These are phyloP conservation scores for Hylaeus volcanicus DNA, from an alignment of 1,140 invertebrate genomes.

Conservation along the genomic window DNA sequence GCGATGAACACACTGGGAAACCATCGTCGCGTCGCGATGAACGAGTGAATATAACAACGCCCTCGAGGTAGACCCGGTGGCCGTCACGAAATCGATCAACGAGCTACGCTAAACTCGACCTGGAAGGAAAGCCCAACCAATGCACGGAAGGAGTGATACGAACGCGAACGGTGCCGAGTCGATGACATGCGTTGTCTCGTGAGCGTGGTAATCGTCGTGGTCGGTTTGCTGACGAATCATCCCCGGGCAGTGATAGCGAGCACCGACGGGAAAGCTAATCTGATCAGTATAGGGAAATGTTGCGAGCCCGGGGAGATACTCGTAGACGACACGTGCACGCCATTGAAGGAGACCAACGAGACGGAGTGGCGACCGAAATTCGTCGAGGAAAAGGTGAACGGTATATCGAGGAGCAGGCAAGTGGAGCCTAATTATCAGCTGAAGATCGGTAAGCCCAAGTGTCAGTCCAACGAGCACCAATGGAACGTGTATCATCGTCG, in stretches of 20 bases:
- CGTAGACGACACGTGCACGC: conserved; percentile 84
- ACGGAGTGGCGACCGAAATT: conserved; percentile 76
- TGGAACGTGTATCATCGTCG: conserved; percentile 87
- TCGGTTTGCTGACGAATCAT: conserved; percentile 14
- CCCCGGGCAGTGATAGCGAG: conserved; percentile 55
- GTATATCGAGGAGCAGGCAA: not conserved
- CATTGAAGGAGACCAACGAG: conserved; percentile 82
- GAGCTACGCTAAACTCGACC: not conserved
- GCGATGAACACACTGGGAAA: conserved; percentile 38
- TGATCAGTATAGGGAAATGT: conserved; percentile 83
- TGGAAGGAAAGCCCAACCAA: not conserved
- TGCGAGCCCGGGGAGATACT: conserved; percentile 87
- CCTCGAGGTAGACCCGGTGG: not conserved
- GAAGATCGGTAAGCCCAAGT: conserved; percentile 85
- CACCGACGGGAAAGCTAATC: conserved; percentile 44
- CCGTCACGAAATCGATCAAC: conserved; percentile 24
- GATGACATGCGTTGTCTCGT: conserved; percentile 61
- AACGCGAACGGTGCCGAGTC: conserved; percentile 26
- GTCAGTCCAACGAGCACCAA: conserved; percentile 84
- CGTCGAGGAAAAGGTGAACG: conserved; percentile 53
- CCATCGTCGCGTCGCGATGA: conserved; percentile 23
- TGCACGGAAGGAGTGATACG: conserved; percentile 4
- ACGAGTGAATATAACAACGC: conserved; percentile 26
- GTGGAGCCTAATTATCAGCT: conserved; percentile 65
- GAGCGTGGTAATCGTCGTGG: conserved; percentile 41